Conservation (phyloP, 2,797 vertebrate genomes). For the Megalops cyprinoides region DNA sequence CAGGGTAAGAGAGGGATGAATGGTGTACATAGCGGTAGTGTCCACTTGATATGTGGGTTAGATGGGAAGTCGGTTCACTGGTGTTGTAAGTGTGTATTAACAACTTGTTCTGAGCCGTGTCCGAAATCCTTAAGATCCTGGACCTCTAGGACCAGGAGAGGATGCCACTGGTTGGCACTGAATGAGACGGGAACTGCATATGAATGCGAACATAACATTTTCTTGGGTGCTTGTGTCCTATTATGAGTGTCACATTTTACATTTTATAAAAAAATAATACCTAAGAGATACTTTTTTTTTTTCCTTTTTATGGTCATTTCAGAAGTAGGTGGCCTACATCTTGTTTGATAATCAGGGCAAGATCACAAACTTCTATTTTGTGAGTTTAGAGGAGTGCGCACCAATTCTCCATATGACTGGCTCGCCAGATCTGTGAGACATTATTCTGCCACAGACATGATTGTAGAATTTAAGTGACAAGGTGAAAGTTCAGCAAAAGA, state of each 20-base stretch:
- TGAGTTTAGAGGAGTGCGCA: background rate
- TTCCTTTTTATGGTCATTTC: background rate
- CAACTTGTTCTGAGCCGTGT: too few relatives aligned
- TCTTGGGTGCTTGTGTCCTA: too few relatives aligned
- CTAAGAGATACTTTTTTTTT: background rate
- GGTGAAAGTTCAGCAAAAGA: too few relatives aligned
- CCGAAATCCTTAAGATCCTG: too few relatives aligned
- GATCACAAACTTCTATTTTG: too few relatives aligned
- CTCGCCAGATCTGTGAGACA: too few relatives aligned
- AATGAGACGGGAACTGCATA: background rate
- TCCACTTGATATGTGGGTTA: background rate
- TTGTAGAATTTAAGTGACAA: too few relatives aligned
- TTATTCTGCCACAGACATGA: too few relatives aligned
- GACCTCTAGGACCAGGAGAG: background rate
- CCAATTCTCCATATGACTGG: background rate
- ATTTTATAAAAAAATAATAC: background rate
- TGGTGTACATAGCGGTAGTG: background rate
- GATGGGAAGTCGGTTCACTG: background rate
- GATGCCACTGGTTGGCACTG: background rate
- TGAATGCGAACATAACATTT: background rate
- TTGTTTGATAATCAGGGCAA: background rate
- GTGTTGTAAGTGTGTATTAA: background rate
- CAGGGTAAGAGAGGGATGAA: background rate
- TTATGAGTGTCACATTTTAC: too few relatives aligned
- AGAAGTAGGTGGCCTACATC: constrained; percentile 16